Conservation (phyloP, 2,113 vertebrate genomes). For the Calyptomena viridis region DNA sequence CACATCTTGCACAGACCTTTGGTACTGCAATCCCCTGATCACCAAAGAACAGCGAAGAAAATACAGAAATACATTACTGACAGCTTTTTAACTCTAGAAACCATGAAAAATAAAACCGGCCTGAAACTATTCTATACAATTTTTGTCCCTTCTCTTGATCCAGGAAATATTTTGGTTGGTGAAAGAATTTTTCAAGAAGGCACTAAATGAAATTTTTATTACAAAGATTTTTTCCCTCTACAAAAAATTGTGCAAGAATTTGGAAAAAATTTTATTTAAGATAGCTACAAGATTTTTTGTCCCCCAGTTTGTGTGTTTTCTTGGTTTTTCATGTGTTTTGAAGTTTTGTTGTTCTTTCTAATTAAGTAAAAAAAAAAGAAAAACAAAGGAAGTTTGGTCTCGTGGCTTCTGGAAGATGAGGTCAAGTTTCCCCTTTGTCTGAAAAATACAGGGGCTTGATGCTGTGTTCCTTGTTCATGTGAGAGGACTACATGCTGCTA, state of each 20-base stretch:
- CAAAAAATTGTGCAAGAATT: neutral
- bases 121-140: neutral
- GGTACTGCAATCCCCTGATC: neutral
- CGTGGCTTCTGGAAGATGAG: neutral
- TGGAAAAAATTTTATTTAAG: neutral
- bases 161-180: neutral
- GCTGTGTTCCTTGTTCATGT: neutral
- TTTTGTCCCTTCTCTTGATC: neutral
- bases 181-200: neutral
- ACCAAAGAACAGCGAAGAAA: neutral
- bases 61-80: neutral
- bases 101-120: neutral
- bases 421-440: neutral
- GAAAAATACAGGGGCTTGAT: neutral
- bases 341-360: accelerated
- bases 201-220: neutral
- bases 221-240: neutral
- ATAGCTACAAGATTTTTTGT: neutral
- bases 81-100: neutral
- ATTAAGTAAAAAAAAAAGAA: neutral
- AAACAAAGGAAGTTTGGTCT: neutral
- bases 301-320: accelerated
- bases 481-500: neutral
- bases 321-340: neutral
- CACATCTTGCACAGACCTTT: neutral